Conservation (phyloP, 1,140 invertebrate genomes). For the Wiebesia pumilae region DNA sequence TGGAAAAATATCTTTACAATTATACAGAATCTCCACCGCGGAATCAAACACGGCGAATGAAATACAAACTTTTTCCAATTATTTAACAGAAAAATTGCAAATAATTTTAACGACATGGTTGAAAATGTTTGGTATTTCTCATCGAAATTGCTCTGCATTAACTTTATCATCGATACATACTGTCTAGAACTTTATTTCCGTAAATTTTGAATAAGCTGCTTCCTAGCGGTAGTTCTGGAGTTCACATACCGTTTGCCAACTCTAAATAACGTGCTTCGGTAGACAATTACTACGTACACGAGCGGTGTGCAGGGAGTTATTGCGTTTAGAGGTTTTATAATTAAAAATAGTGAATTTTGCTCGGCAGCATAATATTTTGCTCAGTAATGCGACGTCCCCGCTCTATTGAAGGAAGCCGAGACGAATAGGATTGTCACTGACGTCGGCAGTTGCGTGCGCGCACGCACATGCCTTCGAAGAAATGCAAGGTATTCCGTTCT, state of each 20-base stretch:
- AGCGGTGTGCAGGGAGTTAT: background rate
- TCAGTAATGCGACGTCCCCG: conserved; percentile 6
- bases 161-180: background rate
- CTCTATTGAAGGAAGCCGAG: background rate
- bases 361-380: conserved; percentile 10
- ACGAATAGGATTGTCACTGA: background rate
- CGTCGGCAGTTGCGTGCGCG: background rate
- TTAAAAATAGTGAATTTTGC: background rate
- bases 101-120: conserved; percentile 24
- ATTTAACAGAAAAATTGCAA: background rate
- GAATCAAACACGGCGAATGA: background rate
- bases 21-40: background rate
- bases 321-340: conserved; percentile 8
- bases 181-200: background rate
- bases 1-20: background rate
- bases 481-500: conserved; percentile 46
- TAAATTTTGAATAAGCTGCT: background rate
- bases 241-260: background rate
- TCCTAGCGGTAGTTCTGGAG: background rate
- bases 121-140: background rate
- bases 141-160: background rate
- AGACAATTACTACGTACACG: too few species aligned
- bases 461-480: background rate
- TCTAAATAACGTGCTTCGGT: background rate
- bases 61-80: conserved; percentile 32